A percentile compares a stretch with the other conserved stretches of the same genome.
Conservation (phyloP, 2,113 vertebrate species). For the Anthoscopus minutus region DNA sequence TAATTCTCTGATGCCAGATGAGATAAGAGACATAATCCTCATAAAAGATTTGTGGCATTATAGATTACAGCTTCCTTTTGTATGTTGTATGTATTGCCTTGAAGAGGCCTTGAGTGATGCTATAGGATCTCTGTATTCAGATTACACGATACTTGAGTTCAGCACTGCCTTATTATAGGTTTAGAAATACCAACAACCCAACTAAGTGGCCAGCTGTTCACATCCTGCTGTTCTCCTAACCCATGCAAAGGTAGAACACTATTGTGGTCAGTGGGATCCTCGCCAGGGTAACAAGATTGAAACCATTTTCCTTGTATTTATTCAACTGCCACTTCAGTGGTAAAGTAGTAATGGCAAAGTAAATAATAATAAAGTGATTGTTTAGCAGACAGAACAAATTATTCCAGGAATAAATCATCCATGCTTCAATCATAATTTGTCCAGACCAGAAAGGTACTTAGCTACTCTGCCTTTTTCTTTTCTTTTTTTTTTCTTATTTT, state of each 20-base stretch:
- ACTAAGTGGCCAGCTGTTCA: background rate
- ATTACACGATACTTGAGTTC: background rate
- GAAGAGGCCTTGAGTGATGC: slow-evolving; percentile 20
- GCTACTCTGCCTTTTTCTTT: background rate
- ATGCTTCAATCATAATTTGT: background rate
- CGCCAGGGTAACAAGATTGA: background rate
- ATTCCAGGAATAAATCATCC: background rate
- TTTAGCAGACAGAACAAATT: background rate
- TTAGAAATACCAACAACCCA: background rate
- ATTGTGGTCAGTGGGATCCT: background rate
- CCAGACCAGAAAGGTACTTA: background rate
- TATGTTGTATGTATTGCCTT: background rate
- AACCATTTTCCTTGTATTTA: background rate
- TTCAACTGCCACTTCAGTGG: background rate
- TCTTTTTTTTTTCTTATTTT: too few species aligned
- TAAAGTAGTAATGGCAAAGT: background rate
- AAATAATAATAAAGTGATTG: background rate
- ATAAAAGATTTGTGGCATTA: slow-evolving; percentile 50
- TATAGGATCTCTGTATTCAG: slow-evolving; percentile 3
- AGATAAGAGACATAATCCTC: slow-evolving; percentile 53
- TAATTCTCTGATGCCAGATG: slow-evolving; percentile 51
- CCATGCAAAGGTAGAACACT: background rate
- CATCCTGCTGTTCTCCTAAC: background rate
- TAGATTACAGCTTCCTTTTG: background rate
- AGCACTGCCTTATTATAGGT: background rate